These are phyloP conservation scores for Pseudocheirus occidentalis DNA, from an alignment of 2,797 vertebrate genomes.

Conservation along the genomic window DNA sequence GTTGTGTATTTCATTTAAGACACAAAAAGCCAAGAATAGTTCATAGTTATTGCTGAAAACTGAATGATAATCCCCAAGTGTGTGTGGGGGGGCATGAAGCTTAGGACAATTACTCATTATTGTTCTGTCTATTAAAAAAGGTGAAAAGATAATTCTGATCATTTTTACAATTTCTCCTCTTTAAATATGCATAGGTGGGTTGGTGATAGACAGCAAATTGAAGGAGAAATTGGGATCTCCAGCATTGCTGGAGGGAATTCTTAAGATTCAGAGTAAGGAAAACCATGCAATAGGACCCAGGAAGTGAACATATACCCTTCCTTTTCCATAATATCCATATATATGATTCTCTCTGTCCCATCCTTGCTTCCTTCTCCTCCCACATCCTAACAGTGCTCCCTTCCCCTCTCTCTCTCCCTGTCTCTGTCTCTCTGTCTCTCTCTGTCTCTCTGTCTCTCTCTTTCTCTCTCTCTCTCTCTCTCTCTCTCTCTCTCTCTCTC, in stretches of 20 bases:
- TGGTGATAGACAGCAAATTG: background rate
- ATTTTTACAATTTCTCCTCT: slow-evolving; percentile 47
- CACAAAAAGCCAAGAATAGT: slow-evolving; percentile 52
- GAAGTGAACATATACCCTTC: background rate
- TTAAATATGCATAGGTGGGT: slow-evolving; percentile 35
- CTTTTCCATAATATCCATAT: background rate
- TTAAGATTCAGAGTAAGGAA: background rate
- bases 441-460: background rate
- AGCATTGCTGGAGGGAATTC: background rate
- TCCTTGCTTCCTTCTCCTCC: background rate
- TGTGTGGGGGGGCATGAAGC: background rate
- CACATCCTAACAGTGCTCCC: background rate
- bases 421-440: too few relatives aligned
- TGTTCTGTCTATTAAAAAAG: slow-evolving; percentile 38
- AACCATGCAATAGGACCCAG: background rate
- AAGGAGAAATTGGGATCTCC: background rate
- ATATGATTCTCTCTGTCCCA: background rate
- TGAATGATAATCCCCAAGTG: slow-evolving; percentile 36
- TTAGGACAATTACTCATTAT: slow-evolving; percentile 18
- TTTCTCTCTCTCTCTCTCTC: background rate
- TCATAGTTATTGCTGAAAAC: slow-evolving; percentile 58
- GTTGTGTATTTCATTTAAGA: slow-evolving; percentile 59
- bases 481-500: background rate
- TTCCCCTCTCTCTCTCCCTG: background rate
- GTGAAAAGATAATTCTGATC: slow-evolving; percentile 33